These are phyloP conservation scores for Aporophyla lueneburgensis DNA, from an alignment of 2,888 invertebrate species.

Conservation along the genomic window DNA sequence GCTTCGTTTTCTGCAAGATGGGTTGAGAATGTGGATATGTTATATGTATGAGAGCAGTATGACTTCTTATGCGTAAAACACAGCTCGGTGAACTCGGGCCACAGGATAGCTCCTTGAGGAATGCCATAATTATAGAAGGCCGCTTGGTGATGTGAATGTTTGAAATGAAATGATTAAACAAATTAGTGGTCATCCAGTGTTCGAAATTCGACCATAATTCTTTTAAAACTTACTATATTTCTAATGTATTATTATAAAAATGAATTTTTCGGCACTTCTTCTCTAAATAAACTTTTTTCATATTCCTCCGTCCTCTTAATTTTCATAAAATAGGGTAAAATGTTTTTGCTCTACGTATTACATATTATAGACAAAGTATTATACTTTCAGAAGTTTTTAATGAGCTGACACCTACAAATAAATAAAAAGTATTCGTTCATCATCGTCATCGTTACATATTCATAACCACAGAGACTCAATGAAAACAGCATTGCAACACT, in stretches of 20 bases:
- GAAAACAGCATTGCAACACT: conserved; percentile 15
- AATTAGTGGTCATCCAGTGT: too few species aligned
- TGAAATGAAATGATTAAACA: background rate
- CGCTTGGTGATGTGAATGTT: background rate
- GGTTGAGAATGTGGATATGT: conserved; percentile 46
- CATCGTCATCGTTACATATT: background rate
- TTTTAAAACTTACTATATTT: too few species aligned
- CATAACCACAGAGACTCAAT: conserved; percentile 25
- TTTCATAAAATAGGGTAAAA: too few species aligned
- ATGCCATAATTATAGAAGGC: conserved; percentile 5
- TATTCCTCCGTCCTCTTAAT: too few species aligned
- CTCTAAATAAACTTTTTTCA: too few species aligned
- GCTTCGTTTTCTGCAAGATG: conserved; percentile 56
- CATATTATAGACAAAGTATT: too few species aligned
- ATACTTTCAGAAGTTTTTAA: background rate
- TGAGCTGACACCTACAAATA: background rate
- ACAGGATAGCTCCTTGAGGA: conserved; percentile 28
- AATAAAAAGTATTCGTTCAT: background rate
- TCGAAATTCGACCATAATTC: too few species aligned
- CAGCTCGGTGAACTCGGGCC: conserved; percentile 17
- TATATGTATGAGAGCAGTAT: conserved; percentile 23
- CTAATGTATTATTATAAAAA: too few species aligned
- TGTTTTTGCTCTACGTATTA: too few species aligned
- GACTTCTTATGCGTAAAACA: conserved; percentile 36
- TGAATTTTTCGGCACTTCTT: too few species aligned